Evolutionary conservation across 2,888 invertebrate species (phyloP).

Genomic region (Stenolophus ochropezus): DNA sequence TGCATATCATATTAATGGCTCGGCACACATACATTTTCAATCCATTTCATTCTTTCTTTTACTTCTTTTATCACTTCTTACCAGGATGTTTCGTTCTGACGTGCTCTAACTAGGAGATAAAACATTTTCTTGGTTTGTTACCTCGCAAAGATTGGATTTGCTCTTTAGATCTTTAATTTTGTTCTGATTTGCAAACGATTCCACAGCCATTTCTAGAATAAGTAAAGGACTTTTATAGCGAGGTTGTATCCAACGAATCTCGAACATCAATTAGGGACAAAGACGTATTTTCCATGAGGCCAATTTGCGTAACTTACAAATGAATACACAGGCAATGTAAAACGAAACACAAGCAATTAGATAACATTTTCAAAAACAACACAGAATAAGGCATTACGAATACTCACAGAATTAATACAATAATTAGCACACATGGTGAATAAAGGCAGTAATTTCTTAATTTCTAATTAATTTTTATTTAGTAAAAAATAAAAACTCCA

Average conservation of each 20-base stretch:
- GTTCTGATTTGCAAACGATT: background rate
- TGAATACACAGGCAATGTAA: too few relatives aligned
- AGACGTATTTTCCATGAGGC: background rate
- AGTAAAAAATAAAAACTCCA: too few relatives aligned
- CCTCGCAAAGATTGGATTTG: background rate
- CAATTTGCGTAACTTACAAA: too few relatives aligned
- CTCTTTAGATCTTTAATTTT: constrained; percentile 34
- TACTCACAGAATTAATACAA: too few relatives aligned
- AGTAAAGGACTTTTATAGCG: background rate
- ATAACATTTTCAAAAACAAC: too few relatives aligned
- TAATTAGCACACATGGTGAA: too few relatives aligned
- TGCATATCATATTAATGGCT: constrained; percentile 66
- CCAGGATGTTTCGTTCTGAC: constrained; percentile 43
- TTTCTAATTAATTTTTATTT: too few relatives aligned
- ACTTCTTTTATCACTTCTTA: constrained; percentile 31
- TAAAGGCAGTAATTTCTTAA: too few relatives aligned
- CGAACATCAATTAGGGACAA: background rate
- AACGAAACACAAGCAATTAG: too few relatives aligned
- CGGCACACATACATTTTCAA: constrained; percentile 64
- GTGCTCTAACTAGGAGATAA: constrained; percentile 26
- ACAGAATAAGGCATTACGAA: too few relatives aligned
- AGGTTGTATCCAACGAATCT: background rate
- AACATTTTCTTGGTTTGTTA: constrained; percentile 25
- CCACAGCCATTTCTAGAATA: background rate
- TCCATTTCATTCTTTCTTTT: constrained; percentile 62